phyloP scores from a whole-genome alignment of 2,888 invertebrate species.

The Nemotelus nigrinus region DNA sequence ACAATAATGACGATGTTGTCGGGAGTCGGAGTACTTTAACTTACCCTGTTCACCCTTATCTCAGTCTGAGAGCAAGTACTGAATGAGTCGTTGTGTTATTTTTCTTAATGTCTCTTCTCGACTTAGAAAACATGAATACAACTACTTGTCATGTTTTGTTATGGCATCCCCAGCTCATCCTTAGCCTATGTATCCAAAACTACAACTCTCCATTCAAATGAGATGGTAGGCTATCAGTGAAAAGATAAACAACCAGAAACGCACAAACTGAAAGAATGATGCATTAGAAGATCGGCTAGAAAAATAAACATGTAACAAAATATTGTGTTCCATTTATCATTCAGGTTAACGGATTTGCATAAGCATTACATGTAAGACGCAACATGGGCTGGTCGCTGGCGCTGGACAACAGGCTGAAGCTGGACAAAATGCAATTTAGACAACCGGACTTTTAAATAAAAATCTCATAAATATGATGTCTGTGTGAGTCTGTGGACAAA shows the following conservation, averaged over 20 bases:
- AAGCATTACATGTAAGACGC: constrained; percentile 50
- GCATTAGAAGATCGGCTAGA: constrained; percentile 25
- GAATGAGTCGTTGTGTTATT: too few species aligned
- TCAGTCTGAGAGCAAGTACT: too few species aligned
- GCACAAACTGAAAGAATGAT: constrained; percentile 32
- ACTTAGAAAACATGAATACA: too few species aligned
- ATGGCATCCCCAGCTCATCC: too few species aligned
- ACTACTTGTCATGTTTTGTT: too few species aligned
- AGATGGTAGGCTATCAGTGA: background rate
- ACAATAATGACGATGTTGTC: constrained; percentile 22
- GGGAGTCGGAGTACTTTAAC: too few species aligned
- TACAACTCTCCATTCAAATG: too few species aligned
- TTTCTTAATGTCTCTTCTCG: too few species aligned
- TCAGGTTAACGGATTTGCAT: constrained; percentile 62
- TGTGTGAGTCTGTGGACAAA: background rate
- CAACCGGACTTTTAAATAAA: constrained; percentile 19
- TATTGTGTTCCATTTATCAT: constrained; percentile 63
- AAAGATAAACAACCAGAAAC: constrained; percentile 28
- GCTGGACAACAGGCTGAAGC: background rate
- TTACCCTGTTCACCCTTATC: too few species aligned
- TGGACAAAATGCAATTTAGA: constrained; percentile 12
- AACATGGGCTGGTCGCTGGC: background rate
- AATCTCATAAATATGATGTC: constrained; percentile 11
- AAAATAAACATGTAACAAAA: constrained; percentile 48
- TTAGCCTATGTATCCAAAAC: too few species aligned